phyloP scores from a whole-genome alignment of 2,797 vertebrate species.

The Ambastaia sidthimunki region DNA sequence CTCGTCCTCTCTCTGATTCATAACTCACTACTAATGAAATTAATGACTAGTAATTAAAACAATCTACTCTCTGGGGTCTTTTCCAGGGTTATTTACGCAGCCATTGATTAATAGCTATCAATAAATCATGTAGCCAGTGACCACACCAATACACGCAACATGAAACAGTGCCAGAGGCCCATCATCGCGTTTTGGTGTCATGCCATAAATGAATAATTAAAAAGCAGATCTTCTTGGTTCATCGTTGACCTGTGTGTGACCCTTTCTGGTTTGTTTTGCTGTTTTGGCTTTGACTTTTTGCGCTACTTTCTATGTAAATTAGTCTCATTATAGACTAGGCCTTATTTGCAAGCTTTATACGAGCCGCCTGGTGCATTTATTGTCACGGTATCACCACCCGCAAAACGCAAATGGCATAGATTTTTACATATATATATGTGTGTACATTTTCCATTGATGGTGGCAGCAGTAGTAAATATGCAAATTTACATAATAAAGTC shows the following conservation, averaged over 20 bases:
- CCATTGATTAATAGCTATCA: constrained; percentile 70
- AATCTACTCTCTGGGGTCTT: constrained; percentile 55
- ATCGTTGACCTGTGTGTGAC: neutral
- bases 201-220: constrained; percentile 58
- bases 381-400: too few species aligned
- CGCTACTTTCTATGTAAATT: too few species aligned
- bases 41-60: constrained; percentile 74
- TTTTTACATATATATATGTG: too few species aligned
- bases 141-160: constrained; percentile 40
- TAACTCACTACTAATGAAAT: constrained; percentile 68
- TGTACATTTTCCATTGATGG: too few species aligned
- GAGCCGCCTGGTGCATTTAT: too few species aligned
- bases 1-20: constrained; percentile 45
- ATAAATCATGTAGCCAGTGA: constrained; percentile 59
- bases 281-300: neutral
- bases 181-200: constrained; percentile 57
- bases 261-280: neutral
- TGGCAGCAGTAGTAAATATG: neutral
- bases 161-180: constrained; percentile 64
- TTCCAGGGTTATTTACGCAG: constrained; percentile 63
- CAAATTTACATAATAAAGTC: neutral
- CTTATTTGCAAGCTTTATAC: too few species aligned
- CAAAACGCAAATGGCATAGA: too few species aligned
- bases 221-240: constrained; percentile 28
- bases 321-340: too few species aligned